Percentiles rank a stretch among this genome's conserved stretches.
phyloP scores from a whole-genome alignment of 2,888 invertebrate species.

The Nomada goodeniana region DNA sequence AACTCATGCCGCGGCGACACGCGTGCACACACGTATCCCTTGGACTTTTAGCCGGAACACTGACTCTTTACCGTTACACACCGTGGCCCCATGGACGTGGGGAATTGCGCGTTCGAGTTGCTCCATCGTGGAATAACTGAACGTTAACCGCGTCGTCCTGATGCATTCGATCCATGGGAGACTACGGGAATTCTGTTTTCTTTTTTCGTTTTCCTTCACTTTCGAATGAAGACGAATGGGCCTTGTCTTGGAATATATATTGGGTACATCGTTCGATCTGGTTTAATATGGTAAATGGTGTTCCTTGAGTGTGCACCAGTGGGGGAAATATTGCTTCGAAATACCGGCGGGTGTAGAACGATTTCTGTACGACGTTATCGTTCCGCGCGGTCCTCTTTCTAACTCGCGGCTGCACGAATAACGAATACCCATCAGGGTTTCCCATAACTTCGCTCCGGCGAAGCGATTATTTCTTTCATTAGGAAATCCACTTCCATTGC shows the following conservation, averaged over 20 bases:
- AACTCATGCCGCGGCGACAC: conserved; percentile 71
- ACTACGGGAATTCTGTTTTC: neutral
- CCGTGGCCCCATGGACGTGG: neutral
- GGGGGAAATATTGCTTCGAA: no score
- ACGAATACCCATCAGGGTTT: no score
- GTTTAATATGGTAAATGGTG: no score
- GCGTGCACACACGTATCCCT: conserved; percentile 60
- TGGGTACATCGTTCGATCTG: neutral
- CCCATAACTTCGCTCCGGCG: neutral
- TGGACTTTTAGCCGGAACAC: conserved; percentile 69
- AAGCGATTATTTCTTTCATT: neutral
- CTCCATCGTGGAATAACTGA: neutral
- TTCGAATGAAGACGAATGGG: neutral
- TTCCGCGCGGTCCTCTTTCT: no score
- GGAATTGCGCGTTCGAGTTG: conserved; percentile 5
- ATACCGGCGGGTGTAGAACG: neutral
- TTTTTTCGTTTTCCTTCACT: no score
- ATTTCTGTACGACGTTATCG: no score
- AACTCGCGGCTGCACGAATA: no score
- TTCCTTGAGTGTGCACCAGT: neutral
- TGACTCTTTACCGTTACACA: conserved; percentile 80
- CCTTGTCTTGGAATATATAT: neutral
- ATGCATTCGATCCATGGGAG: neutral
- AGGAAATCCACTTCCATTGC: neutral
- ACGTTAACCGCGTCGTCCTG: neutral